Evolutionary conservation across 92 coral and sea anemone genomes (phyloP), one percentile per base, ranked within the genome.

Genomic region (Siderastrea siderea): DNA sequence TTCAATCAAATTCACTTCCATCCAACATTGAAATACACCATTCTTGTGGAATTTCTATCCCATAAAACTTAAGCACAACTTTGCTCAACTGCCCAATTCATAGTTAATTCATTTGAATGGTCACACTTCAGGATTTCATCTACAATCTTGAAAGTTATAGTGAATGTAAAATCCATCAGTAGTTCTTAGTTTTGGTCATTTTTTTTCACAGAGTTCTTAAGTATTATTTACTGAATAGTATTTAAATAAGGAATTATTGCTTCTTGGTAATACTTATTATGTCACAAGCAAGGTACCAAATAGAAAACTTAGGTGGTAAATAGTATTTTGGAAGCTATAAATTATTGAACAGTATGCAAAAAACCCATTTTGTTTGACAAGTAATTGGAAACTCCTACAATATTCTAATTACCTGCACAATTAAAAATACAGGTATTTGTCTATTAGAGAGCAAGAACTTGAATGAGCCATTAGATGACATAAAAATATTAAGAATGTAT

Each of bases 331-430:
- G 65, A 81, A 47, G 47, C 7, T 4, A 43, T 53, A 81, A 81
- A 81, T 81, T 81, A 81, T 81, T 81, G 8, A 79, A 62, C 57
- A 17, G 59, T 49, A 48, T 47, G 83, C 72, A 48, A 62, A 48
- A 59, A 74, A 85, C 11, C 8, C 10, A 38, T 12, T 67, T 77
- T 47, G 47, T 43, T 65, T 1, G 50, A 17, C 54, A 49, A 79
- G 44, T 47, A 26, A 60, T 3, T 10, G 54, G 55, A 19, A 16
- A 59, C 52, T 57, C 4, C 54, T 0, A 0, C 38, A 58, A 43
- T 44, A 46, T 76, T 76, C 66, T 62, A 77, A 26, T 26, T 26
- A 26, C 38, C 38, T 26, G 38, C 38, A 26, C 38, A 26, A 26
- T 26, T 26, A 26, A 26, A 26, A 26, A 26, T 26, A 26, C 38